These are phyloP conservation scores for Thecocarcelia acutangulata DNA, from an alignment of 2,888 invertebrate genomes.

Conservation along the genomic window DNA sequence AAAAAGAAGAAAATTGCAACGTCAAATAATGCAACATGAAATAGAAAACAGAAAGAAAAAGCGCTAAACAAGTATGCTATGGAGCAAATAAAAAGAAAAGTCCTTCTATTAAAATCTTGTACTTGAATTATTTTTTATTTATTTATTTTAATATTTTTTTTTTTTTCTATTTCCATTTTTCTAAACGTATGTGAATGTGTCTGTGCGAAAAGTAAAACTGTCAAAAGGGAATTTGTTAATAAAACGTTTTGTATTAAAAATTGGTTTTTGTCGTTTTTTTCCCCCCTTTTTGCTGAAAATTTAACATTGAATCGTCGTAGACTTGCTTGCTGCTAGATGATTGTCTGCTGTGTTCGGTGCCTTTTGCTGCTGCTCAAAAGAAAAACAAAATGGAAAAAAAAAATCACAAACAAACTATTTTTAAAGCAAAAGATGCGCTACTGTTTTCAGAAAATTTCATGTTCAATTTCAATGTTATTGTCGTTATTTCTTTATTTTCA, in stretches of 20 bases:
- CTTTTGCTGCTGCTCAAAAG: neutral
- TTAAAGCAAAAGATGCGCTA: conserved; percentile 50
- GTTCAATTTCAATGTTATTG: conserved; percentile 56
- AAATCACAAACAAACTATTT: too few relatives aligned
- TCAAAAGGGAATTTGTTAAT: conserved; percentile 69
- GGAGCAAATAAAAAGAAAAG: conserved; percentile 38
- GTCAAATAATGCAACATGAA: conserved; percentile 57
- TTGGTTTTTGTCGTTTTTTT: conserved; percentile 49
- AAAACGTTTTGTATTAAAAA: conserved; percentile 61
- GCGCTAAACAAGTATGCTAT: conserved; percentile 6
- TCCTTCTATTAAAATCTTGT: conserved; percentile 52
- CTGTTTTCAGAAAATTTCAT: conserved; percentile 57
- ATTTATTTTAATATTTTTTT: neutral
- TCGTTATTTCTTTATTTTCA: conserved; percentile 24
- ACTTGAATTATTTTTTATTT: conserved; percentile 20
- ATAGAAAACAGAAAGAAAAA: conserved; percentile 25
- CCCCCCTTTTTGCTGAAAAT: conserved; percentile 33
- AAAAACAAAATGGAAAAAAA: too few relatives aligned
- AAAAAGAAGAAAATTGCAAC: conserved; percentile 47
- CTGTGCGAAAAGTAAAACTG: conserved; percentile 49
- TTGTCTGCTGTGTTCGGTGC: conserved; percentile 4
- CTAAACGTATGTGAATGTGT: conserved; percentile 1
- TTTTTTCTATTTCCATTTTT: conserved; percentile 27
- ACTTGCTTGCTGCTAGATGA: conserved; percentile 1
- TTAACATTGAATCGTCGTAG: neutral